Evolutionary conservation across 2,888 invertebrate genomes (phyloP).

Genomic region (Metacarcinus magister): DNA sequence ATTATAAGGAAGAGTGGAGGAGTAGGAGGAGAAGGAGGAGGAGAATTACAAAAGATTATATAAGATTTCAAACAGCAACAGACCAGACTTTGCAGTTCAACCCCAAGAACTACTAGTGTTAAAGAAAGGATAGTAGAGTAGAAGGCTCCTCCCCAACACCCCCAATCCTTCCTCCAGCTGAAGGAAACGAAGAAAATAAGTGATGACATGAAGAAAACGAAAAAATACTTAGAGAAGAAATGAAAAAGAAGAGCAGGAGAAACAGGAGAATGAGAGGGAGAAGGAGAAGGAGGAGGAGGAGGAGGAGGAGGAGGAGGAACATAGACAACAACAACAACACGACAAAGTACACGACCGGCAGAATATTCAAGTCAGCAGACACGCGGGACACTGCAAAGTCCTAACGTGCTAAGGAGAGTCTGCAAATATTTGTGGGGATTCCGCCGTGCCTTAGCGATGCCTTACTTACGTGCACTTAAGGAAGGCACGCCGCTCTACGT

Average conservation of each 20-base stretch:
- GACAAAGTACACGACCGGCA: neutral
- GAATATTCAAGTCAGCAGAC: neutral
- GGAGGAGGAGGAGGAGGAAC: neutral
- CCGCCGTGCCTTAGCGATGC: neutral
- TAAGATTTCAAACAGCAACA: neutral
- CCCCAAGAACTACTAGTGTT: too few relatives aligned
- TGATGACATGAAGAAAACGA: too few relatives aligned
- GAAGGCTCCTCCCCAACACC: too few relatives aligned
- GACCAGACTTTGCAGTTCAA: too few relatives aligned
- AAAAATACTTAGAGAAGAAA: neutral
- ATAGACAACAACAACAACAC: neutral
- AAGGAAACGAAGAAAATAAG: too few relatives aligned
- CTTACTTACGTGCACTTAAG: neutral
- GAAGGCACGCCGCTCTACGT: neutral
- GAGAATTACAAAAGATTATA: neutral
- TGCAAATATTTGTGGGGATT: neutral
- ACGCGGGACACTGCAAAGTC: neutral
- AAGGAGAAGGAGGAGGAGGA: neutral
- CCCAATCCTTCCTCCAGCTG: too few relatives aligned
- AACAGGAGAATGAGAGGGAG: neutral
- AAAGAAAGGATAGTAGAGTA: too few relatives aligned
- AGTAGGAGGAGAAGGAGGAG: neutral
- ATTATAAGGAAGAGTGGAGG: neutral
- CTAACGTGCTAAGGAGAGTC: neutral
- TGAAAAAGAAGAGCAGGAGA: neutral